Percentiles rank a stretch among this genome's conserved stretches.
Conservation (phyloP, 2,113 vertebrate genomes). For the Syngnathoides biaculeatus region DNA sequence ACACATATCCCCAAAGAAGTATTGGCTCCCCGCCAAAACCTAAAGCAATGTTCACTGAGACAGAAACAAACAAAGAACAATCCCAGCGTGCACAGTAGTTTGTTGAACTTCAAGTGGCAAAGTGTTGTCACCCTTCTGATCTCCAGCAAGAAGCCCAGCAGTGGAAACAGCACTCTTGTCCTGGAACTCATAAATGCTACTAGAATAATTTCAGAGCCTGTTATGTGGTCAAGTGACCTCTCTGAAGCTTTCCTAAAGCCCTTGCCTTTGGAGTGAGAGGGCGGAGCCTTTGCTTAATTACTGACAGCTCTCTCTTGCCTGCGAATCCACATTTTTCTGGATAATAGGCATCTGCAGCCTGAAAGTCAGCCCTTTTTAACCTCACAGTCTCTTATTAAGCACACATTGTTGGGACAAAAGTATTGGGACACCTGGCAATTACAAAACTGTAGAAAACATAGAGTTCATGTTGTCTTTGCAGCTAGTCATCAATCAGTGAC, state of each 20-base stretch:
- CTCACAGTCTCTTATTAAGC: conserved; percentile 68
- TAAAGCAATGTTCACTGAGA: conserved; percentile 45
- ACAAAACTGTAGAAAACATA: not conserved
- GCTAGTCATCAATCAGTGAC: not conserved
- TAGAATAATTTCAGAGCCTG: conserved; percentile 54
- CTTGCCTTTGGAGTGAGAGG: conserved; percentile 51
- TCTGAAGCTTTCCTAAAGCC: conserved; percentile 60
- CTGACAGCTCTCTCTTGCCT: conserved; percentile 51
- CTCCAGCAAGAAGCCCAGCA: conserved; percentile 21
- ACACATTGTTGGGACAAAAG: conserved; percentile 45
- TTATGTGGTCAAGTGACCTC: conserved; percentile 59
- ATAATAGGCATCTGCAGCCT: conserved; percentile 68
- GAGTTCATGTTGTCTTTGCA: not conserved
- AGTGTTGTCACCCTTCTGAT: conserved; percentile 10
- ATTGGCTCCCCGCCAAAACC: conserved; percentile 30
- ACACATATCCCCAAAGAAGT: conserved; percentile 28
- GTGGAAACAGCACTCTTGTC: conserved; percentile 50
- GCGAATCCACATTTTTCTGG: conserved; percentile 60
- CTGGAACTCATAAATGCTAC: conserved; percentile 55
- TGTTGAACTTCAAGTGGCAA: conserved; percentile 26
- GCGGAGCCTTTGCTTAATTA: conserved; percentile 69
- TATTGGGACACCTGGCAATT: not conserved
- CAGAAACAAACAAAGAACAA: conserved; percentile 28
- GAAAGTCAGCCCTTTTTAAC: conserved; percentile 65
- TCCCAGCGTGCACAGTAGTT: conserved; percentile 19